Evolutionary conservation across 1,140 invertebrate genomes (phyloP), one percentile per base, ranked within the genome.

Genomic region (Polyergus mexicanus): DNA sequence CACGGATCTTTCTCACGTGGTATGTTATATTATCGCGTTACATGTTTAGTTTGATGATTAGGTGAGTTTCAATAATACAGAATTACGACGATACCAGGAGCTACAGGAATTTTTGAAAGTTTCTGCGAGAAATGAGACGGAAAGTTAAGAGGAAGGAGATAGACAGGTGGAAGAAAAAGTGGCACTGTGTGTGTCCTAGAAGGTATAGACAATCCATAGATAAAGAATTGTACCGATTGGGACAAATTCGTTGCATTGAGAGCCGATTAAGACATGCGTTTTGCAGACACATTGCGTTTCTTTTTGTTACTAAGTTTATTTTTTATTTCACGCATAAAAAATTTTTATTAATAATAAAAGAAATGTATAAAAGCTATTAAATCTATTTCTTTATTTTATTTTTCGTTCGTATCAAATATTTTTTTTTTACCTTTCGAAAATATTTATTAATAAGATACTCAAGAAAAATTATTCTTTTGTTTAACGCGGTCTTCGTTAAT

Each of bases 111-210:
- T 66, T 66, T 38, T 38, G 63, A 65, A 65, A 65, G 32, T 65
- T 32, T 65, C 28, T 63, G 6, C 63, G 32, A 19, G 19, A 65
- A 65, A 6, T 65, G 65, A 66, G 65, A 41, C 28, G 44, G 65
- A 66, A 66, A 66, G 65, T 66, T 41, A 44, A 35, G n/a, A 22
- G 8, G 32, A 32, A 38, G 38, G 32, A 65, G 58, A 25, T 25
- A 60, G 10, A 60, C 3, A 25, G 25, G 13, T 51, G 13, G 47
- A 16, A 51, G 47, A 51, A 63, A 63, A 63, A 35, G 25, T 63
- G 60, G 58, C 22, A 63, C 28, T 16, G 25, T 28, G 25, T 28
- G 60, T 35, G 13, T 28, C 28, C 47, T 51, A 63, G 28, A 63
- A 63, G 28, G 5, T 16, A 16, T 11, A 16, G 28, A 44, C 1